phyloP scores from a whole-genome alignment of 2,113 vertebrate genomes.

The Glaucomys volans region DNA sequence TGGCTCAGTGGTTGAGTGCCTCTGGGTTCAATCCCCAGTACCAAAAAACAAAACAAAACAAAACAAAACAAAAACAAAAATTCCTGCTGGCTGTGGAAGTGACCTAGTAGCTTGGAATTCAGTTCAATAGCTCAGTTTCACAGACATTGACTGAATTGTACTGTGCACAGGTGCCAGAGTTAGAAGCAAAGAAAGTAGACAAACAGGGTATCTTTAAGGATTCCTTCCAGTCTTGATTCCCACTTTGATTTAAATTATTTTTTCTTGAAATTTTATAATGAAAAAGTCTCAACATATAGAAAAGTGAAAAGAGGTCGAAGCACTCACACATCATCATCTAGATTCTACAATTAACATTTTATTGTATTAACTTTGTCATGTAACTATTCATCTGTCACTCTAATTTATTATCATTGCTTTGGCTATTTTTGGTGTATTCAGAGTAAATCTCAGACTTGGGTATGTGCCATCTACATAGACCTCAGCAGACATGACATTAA shows the following conservation, averaged over 20 bases:
- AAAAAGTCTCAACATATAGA: neutral
- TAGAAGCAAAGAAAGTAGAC: neutral
- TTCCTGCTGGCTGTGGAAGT: neutral
- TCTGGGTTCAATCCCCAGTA: too few species aligned
- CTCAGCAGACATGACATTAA: neutral
- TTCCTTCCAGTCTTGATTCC: neutral
- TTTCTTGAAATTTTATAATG: neutral
- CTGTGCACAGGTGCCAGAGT: neutral
- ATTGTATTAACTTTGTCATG: neutral
- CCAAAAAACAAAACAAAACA: too few species aligned
- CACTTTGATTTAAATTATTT: conserved; percentile 8
- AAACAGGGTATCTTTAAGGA: neutral
- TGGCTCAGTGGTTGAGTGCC: too few species aligned
- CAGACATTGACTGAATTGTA: neutral
- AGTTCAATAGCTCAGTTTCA: neutral
- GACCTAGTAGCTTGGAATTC: conserved; percentile 27
- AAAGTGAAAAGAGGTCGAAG: neutral
- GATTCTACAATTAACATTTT: neutral
- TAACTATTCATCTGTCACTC: neutral
- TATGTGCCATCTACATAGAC: neutral
- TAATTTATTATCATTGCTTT: neutral
- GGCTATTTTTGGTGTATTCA: neutral
- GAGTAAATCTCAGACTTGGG: neutral
- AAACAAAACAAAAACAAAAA: too few species aligned
- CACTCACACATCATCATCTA: neutral